Percentiles rank a stretch among this genome's conserved stretches.
Conservation (phyloP, 2,797 vertebrate genomes). For the Lycodopsis pacificus region DNA sequence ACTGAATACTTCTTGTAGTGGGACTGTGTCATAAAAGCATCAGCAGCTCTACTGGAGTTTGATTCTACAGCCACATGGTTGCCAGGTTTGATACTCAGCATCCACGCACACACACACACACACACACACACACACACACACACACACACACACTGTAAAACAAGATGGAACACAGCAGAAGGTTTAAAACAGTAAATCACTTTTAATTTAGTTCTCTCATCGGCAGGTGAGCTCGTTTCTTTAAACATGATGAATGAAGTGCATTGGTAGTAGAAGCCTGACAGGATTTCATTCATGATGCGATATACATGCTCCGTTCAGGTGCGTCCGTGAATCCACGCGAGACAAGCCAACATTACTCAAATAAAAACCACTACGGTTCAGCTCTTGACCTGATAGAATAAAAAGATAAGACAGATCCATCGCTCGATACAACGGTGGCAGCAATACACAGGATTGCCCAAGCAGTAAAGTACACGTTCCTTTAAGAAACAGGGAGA, state of each 20-base stretch:
- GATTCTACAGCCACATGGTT: too few species aligned
- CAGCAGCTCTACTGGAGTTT: too few species aligned
- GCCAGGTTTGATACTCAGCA: too few species aligned
- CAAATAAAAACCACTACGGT: constrained; percentile 82
- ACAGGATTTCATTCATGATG: constrained; percentile 80
- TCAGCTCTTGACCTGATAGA: constrained; percentile 84
- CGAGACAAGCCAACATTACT: constrained; percentile 75
- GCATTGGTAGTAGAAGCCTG: constrained; percentile 82
- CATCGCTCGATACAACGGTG: constrained; percentile 76
- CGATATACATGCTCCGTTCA: constrained; percentile 82
- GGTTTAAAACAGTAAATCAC: constrained; percentile 86
- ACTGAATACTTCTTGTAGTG: too few species aligned
- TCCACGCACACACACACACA: too few species aligned
- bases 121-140: too few species aligned
- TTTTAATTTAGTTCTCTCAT: constrained; percentile 89
- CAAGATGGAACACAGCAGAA: constrained; percentile 2
- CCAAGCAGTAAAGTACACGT: constrained; percentile 91
- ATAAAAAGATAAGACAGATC: constrained; percentile 81
- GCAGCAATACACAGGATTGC: constrained; percentile 93
- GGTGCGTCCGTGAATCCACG: constrained; percentile 78
- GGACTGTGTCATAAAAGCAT: too few species aligned
- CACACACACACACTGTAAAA: not conserved
- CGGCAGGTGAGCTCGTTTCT: constrained; percentile 80
- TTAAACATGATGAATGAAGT: constrained; percentile 81
- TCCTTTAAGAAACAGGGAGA: constrained; percentile 94